These are phyloP conservation scores for Bursaphelenchus okinawaensis DNA, from an alignment of 2,888 invertebrate genomes.

Conservation along the genomic window DNA sequence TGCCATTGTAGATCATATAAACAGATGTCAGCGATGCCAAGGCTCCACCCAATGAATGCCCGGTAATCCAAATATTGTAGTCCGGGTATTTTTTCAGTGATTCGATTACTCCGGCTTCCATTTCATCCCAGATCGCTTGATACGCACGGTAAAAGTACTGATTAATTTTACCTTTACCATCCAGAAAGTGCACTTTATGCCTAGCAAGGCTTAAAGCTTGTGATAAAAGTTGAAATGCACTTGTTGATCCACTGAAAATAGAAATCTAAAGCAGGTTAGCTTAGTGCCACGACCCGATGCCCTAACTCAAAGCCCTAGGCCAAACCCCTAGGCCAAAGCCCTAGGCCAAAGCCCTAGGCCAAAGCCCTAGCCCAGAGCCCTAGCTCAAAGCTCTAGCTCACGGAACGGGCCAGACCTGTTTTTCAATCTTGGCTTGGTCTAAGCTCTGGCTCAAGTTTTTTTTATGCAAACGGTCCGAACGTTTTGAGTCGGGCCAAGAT, in stretches of 20 bases:
- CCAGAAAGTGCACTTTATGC: constrained; percentile 31
- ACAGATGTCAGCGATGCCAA: constrained; percentile 39
- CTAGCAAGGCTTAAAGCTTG: background rate
- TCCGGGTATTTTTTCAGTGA: constrained; percentile 24
- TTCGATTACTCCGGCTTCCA: background rate
- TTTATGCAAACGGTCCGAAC: too few species aligned
- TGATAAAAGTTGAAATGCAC: background rate
- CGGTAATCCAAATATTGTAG: constrained; percentile 24
- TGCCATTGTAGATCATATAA: constrained; percentile 30
- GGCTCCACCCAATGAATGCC: constrained; percentile 42
- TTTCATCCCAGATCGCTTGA: constrained; percentile 32
- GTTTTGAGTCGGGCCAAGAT: too few species aligned
- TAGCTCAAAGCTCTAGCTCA: too few species aligned
- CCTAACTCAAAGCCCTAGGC: too few species aligned
- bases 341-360: too few species aligned
- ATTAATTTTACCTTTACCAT: constrained; percentile 35
- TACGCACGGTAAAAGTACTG: constrained; percentile 40
- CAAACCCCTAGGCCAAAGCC: too few species aligned
- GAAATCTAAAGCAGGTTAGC: background rate
- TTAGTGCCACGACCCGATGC: background rate
- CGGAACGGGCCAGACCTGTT: too few species aligned
- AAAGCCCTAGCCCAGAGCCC: too few species aligned
- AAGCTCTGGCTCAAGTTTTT: too few species aligned
- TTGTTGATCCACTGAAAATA: background rate
- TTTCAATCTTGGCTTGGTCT: too few species aligned